phyloP scores from a whole-genome alignment of 2,113 vertebrate species.

The Lycaon pictus region DNA sequence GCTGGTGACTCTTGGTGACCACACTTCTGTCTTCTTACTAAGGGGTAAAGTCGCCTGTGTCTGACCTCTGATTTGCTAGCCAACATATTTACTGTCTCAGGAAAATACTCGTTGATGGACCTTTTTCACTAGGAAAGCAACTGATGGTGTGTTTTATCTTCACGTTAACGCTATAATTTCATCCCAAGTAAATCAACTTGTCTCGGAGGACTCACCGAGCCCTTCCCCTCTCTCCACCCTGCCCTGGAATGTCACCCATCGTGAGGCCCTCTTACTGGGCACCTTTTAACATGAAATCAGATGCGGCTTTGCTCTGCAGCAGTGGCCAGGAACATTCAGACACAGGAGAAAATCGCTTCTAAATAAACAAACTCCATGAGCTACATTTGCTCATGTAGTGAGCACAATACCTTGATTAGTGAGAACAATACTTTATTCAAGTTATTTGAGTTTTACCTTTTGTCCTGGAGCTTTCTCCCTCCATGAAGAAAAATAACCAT shows the following conservation, averaged over 20 bases:
- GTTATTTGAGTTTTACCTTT: no score
- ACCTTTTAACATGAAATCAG: not conserved
- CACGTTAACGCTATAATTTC: fast-evolving
- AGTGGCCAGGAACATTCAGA: not conserved
- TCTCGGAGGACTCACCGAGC: fast-evolving
- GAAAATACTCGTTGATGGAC: not conserved
- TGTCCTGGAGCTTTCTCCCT: not conserved
- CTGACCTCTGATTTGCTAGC: no score
- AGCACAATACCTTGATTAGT: no score
- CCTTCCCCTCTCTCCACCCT: fast-evolving
- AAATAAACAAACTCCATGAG: not conserved
- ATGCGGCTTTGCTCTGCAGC: fast-evolving
- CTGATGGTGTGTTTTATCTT: fast-evolving
- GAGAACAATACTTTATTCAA: not conserved
- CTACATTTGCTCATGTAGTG: not conserved
- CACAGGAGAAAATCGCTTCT: not conserved
- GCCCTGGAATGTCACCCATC: fast-evolving
- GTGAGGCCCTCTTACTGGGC: fast-evolving
- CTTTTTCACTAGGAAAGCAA: no score
- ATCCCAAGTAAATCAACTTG: not conserved
- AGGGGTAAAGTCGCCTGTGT: fast-evolving
- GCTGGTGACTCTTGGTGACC: no score
- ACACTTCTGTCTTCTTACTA: not conserved
- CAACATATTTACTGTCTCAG: no score
- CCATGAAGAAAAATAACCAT: fast-evolving